A percentile compares a stretch with the other conserved stretches of the same genome.
Conservation (phyloP, 2,888 invertebrate species). For the Synanthedon tipuliformis region DNA sequence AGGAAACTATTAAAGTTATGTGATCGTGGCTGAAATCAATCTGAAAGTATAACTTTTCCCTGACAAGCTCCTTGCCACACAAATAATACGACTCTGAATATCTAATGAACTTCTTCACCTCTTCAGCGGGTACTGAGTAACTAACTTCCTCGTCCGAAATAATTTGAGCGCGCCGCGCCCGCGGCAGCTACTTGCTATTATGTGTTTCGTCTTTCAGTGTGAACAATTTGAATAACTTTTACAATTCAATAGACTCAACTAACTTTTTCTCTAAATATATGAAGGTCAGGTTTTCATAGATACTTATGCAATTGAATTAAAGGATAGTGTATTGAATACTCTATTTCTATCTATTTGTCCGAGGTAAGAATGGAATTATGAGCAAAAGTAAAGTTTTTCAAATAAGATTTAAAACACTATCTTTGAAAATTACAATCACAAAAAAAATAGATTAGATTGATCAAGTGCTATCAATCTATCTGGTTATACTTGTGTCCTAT, state of each 20-base stretch:
- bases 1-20: constrained; percentile 22
- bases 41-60: constrained; percentile 27
- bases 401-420: too few relatives aligned
- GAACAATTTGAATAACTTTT: constrained; percentile 37
- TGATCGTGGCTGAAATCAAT: constrained; percentile 33
- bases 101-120: constrained; percentile 42
- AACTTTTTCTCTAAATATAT: too few relatives aligned
- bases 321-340: too few relatives aligned
- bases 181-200: constrained; percentile 35
- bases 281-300: too few relatives aligned
- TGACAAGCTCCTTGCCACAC: constrained; percentile 17
- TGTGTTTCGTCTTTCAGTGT: constrained; percentile 44
- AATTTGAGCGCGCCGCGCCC: constrained; percentile 27
- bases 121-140: constrained; percentile 18
- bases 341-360: too few relatives aligned
- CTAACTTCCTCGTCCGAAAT: constrained; percentile 31
- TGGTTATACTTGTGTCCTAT: too few relatives aligned
- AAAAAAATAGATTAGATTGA: too few relatives aligned
- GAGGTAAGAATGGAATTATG: too few relatives aligned
- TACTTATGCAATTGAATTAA: too few relatives aligned
- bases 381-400: too few relatives aligned
- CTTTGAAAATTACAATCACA: too few relatives aligned
- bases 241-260: constrained; percentile 14
- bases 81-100: constrained; percentile 41
- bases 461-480: too few relatives aligned